Evolutionary conservation across 1,140 invertebrate species (phyloP).

Genomic region (Lycorma delicatula): DNA sequence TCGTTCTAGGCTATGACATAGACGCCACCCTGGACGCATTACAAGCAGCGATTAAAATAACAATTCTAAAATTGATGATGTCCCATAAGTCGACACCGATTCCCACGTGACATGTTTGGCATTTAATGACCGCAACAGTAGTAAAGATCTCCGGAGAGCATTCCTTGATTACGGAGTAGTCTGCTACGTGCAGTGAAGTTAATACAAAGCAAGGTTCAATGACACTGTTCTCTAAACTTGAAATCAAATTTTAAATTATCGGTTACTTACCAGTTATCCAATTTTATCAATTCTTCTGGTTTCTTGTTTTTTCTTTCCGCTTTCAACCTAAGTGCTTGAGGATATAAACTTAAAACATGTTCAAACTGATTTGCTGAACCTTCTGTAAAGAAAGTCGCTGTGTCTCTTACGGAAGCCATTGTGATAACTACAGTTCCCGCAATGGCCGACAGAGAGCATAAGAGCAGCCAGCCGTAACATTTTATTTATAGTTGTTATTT

Average conservation of each 20-base stretch:
- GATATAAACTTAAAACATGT: slow-evolving; percentile 79
- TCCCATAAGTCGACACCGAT: slow-evolving; percentile 21
- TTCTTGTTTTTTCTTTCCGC: slow-evolving; percentile 81
- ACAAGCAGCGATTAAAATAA: slow-evolving; percentile 9
- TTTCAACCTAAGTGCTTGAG: slow-evolving; percentile 76
- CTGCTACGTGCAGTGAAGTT: slow-evolving; percentile 31
- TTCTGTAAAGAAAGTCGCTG: slow-evolving; percentile 82
- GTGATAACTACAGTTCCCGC: slow-evolving; percentile 22
- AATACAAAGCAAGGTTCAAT: slow-evolving; percentile 40
- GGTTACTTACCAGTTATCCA: slow-evolving; percentile 82
- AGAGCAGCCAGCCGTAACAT: not conserved
- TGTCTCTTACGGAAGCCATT: slow-evolving; percentile 79
- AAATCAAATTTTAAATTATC: slow-evolving; percentile 18
- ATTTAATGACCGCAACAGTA: slow-evolving; percentile 31
- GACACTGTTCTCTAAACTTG: slow-evolving; percentile 32
- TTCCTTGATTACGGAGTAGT: slow-evolving; percentile 26
- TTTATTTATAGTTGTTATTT: slow-evolving; percentile 2
- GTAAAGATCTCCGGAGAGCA: slow-evolving; percentile 28
- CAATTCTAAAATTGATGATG: slow-evolving; percentile 16
- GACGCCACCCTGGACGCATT: slow-evolving; percentile 25
- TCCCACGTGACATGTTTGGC: slow-evolving; percentile 34
- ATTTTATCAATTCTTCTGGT: slow-evolving; percentile 84
- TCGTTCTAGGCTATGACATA: slow-evolving; percentile 21
- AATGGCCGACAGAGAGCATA: slow-evolving; percentile 15
- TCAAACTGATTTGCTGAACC: slow-evolving; percentile 78